These are phyloP conservation scores for Rhaphigaster nebulosa DNA, from an alignment of 2,888 invertebrate genomes.

Conservation along the genomic window DNA sequence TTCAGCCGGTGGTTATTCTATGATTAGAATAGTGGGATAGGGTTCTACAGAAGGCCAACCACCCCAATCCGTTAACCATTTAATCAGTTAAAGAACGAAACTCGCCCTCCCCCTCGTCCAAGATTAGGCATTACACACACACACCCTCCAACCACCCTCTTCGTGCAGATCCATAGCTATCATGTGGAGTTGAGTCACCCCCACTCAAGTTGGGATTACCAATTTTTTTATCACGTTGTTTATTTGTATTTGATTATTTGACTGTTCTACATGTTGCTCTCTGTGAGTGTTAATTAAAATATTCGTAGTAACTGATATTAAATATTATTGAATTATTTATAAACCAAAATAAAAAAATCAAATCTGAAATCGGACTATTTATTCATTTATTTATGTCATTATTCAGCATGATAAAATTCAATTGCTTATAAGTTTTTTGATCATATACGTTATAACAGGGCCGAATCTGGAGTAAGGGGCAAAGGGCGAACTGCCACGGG, in stretches of 20 bases:
- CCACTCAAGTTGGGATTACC: not conserved
- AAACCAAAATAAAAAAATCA: too few relatives aligned
- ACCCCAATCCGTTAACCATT: not conserved
- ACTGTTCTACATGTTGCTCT: not conserved
- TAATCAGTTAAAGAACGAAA: conserved; percentile 2
- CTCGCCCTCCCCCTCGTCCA: not conserved
- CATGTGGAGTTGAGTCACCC: not conserved
- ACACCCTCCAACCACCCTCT: not conserved
- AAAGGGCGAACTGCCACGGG: too few relatives aligned
- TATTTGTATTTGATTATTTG: not conserved
- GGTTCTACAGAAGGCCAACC: not conserved
- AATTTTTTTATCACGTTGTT: not conserved
- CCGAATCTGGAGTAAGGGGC: too few relatives aligned
- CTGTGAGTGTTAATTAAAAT: not conserved
- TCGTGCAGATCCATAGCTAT: not conserved
- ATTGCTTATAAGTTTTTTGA: too few relatives aligned
- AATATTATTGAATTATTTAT: not conserved
- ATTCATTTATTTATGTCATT: too few relatives aligned
- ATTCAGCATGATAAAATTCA: too few relatives aligned
- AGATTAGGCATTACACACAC: not conserved
- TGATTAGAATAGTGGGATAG: not conserved
- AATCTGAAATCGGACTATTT: too few relatives aligned
- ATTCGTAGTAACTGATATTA: not conserved
- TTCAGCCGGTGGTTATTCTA: not conserved
- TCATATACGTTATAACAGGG: too few relatives aligned